These are phyloP conservation scores for Drosophila neutralis DNA, from an alignment of 2,888 invertebrate genomes.

Conservation along the genomic window DNA sequence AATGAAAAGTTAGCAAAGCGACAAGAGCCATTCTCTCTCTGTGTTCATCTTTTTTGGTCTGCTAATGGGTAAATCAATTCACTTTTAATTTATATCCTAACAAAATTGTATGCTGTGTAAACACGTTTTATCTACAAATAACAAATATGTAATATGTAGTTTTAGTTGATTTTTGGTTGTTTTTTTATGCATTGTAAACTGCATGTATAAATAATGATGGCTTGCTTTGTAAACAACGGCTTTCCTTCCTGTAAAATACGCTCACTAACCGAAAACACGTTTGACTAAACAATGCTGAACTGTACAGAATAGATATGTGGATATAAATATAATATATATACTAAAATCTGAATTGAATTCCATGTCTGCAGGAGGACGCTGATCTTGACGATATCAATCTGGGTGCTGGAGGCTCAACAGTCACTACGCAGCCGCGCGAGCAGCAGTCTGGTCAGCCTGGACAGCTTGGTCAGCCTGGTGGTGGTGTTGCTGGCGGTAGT, in stretches of 20 bases:
- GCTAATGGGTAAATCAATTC: constrained; percentile 51
- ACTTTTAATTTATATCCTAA: constrained; percentile 12
- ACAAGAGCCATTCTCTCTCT: background rate
- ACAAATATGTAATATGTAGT: constrained; percentile 21
- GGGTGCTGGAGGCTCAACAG: constrained; percentile 70
- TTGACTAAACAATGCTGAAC: constrained; percentile 72
- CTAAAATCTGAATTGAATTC: background rate
- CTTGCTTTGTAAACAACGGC: constrained; percentile 41
- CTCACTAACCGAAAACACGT: constrained; percentile 44
- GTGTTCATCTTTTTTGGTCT: constrained; percentile 11
- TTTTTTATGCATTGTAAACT: constrained; percentile 21
- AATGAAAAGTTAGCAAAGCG: background rate
- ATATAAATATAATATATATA: background rate
- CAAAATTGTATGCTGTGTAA: constrained; percentile 9
- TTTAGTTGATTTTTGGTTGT: constrained; percentile 12
- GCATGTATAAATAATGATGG: constrained; percentile 21
- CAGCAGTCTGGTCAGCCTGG: constrained; percentile 42
- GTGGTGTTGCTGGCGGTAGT: constrained; percentile 58
- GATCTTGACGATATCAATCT: constrained; percentile 84
- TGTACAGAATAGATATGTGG: background rate
- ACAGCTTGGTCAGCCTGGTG: background rate
- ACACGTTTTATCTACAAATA: background rate
- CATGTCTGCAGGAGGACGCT: constrained; percentile 81
- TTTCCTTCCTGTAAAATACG: constrained; percentile 13
- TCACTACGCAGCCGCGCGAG: constrained; percentile 83